A percentile compares a stretch with the other conserved stretches of the same genome.
Evolutionary conservation across 2,797 vertebrate genomes (phyloP).

Genomic region (Lates japonicus): DNA sequence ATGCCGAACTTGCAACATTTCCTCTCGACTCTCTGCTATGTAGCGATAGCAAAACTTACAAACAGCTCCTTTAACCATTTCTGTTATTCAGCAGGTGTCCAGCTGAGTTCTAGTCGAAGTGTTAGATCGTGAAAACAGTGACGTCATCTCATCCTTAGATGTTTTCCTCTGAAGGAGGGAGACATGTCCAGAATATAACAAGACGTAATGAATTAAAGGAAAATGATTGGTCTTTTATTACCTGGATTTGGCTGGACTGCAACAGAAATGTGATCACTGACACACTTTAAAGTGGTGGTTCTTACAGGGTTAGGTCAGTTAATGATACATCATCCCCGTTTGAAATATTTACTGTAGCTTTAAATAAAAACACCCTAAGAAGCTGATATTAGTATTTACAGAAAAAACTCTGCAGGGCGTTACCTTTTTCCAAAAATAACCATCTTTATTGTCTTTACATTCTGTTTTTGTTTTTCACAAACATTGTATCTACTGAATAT

Average conservation of each 20-base stretch:
- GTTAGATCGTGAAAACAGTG: neutral
- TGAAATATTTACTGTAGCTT: neutral
- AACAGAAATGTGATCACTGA: neutral
- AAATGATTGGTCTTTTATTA: too few species aligned
- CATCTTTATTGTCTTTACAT: constrained; percentile 45
- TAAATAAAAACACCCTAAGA: neutral
- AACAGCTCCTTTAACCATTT: neutral
- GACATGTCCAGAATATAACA: neutral
- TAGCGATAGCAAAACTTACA: too few species aligned
- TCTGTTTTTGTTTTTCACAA: constrained; percentile 1
- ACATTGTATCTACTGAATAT: constrained; percentile 5
- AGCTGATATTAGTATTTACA: neutral
- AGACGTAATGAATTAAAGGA: too few species aligned
- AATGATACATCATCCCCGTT: neutral
- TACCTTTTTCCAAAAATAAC: constrained; percentile 24
- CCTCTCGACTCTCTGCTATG: too few species aligned
- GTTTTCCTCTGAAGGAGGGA: neutral
- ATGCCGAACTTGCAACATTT: too few species aligned
- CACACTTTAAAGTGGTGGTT: neutral
- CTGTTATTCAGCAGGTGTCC: neutral
- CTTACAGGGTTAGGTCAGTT: neutral
- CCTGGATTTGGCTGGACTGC: too few species aligned
- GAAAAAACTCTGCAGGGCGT: neutral
- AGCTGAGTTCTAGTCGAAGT: neutral
- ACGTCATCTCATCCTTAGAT: neutral